Evolutionary conservation across 2,113 vertebrate genomes (phyloP).

Genomic region (Lophius piscatorius): DNA sequence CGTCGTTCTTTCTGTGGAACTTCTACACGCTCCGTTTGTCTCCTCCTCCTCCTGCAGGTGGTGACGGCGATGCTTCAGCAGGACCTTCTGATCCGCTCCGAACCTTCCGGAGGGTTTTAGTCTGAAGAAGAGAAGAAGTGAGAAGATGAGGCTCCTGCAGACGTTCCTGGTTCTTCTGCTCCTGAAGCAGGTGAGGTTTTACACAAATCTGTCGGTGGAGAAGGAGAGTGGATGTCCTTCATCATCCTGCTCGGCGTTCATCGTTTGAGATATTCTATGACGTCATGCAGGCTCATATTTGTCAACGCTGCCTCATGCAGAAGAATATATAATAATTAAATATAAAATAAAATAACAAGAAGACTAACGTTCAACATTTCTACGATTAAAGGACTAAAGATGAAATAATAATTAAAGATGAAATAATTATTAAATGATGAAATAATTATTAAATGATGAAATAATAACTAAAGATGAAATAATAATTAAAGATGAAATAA

Average conservation of each 20-base stretch:
- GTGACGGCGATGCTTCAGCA: conserved; percentile 71
- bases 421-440: too few species aligned
- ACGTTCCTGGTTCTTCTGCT: conserved; percentile 85
- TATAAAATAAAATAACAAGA: too few species aligned
- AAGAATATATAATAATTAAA: too few species aligned
- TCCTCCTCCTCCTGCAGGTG: conserved; percentile 52
- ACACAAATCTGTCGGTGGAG: neutral
- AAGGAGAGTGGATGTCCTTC: neutral
- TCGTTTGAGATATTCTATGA: too few species aligned
- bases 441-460: too few species aligned
- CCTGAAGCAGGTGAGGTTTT: conserved; percentile 89
- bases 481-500: too few species aligned
- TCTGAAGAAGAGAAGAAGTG: conserved; percentile 78
- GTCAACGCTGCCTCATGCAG: too few species aligned
- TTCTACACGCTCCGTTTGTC: conserved; percentile 11
- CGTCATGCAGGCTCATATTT: too few species aligned
- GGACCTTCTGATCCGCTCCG: conserved; percentile 68
- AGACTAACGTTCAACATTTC: too few species aligned
- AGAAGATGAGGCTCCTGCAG: conserved; percentile 86
- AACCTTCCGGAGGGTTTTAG: conserved; percentile 79
- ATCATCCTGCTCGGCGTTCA: neutral
- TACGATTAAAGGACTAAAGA: too few species aligned
- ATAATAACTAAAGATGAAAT: too few species aligned
- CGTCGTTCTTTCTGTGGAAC: neutral
- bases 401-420: too few species aligned